Conservation (phyloP, 2,888 invertebrate species). For the Biston stratarius region DNA sequence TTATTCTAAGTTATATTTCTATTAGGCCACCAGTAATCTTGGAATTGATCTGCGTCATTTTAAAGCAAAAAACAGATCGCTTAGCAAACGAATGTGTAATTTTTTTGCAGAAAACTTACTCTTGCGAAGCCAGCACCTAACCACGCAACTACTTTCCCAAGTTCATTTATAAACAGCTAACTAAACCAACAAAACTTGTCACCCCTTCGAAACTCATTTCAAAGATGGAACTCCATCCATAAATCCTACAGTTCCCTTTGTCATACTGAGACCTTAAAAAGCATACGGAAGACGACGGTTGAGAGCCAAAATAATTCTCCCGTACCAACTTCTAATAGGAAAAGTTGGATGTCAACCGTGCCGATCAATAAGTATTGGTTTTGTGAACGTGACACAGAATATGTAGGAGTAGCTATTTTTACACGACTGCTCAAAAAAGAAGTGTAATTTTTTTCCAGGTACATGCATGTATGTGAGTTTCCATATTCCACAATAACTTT, state of each 20-base stretch:
- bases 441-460: too few species aligned
- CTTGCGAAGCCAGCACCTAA: background rate
- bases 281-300: conserved; percentile 50
- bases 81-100: too few species aligned
- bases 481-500: too few species aligned
- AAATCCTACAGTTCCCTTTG: conserved; percentile 49
- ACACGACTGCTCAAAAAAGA: too few species aligned
- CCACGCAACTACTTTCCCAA: background rate
- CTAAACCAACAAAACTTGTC: conserved; percentile 19
- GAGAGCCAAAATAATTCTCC: conserved; percentile 60
- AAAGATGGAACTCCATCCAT: conserved; percentile 41
- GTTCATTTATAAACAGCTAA: conserved; percentile 11
- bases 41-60: too few species aligned
- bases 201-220: conserved; percentile 7
- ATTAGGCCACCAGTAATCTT: too few species aligned
- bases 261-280: conserved; percentile 52
- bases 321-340: conserved; percentile 74
- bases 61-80: too few species aligned
- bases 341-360: conserved; percentile 67
- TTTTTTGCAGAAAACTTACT: too few species aligned
- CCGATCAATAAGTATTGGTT: conserved; percentile 64
- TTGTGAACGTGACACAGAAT: conserved; percentile 46
- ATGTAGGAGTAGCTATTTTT: background rate
- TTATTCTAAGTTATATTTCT: too few species aligned
- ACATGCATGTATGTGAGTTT: too few species aligned